Conservation (phyloP, 2,888 invertebrate species). For the Cynaeus angustus region DNA sequence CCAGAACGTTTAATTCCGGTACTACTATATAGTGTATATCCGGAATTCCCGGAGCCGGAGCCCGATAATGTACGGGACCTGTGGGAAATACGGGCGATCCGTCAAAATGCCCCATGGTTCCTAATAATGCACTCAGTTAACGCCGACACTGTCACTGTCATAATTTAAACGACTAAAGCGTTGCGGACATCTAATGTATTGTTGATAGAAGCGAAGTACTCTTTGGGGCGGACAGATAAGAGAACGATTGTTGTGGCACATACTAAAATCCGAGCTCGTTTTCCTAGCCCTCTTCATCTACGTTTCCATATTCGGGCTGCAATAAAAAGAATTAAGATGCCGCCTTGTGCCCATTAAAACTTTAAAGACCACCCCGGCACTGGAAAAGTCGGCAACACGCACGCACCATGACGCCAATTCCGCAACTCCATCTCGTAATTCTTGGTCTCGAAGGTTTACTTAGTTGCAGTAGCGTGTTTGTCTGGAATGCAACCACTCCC, state of each 20-base stretch:
- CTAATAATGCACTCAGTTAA: slow-evolving; percentile 33
- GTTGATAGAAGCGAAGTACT: no score
- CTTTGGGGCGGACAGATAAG: no score
- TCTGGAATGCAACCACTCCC: slow-evolving; percentile 11
- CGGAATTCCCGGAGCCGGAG: slow-evolving; percentile 55
- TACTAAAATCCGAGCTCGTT: no score
- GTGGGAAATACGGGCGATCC: slow-evolving; percentile 65
- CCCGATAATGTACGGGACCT: slow-evolving; percentile 62
- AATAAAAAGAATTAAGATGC: slow-evolving; percentile 34
- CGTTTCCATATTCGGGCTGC: slow-evolving; percentile 18
- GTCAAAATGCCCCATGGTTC: slow-evolving; percentile 58
- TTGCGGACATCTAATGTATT: slow-evolving; percentile 21
- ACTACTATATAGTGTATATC: slow-evolving; percentile 21
- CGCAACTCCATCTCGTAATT: slow-evolving; percentile 21
- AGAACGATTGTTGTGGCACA: no score
- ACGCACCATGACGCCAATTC: slow-evolving; percentile 32
- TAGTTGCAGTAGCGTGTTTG: slow-evolving; percentile 25
- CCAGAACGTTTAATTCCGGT: slow-evolving; percentile 31
- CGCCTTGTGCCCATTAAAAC: slow-evolving; percentile 31
- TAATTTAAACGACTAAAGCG: slow-evolving; percentile 23
- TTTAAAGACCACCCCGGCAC: slow-evolving; percentile 20
- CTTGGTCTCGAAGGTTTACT: slow-evolving; percentile 29
- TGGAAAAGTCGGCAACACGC: slow-evolving; percentile 26
- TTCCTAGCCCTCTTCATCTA: no score
- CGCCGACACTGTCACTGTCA: slow-evolving; percentile 6